A percentile compares a stretch with the other conserved stretches of the same genome.
phyloP scores from a whole-genome alignment of 2,797 vertebrate genomes.

The Bradypodion ventrale region DNA sequence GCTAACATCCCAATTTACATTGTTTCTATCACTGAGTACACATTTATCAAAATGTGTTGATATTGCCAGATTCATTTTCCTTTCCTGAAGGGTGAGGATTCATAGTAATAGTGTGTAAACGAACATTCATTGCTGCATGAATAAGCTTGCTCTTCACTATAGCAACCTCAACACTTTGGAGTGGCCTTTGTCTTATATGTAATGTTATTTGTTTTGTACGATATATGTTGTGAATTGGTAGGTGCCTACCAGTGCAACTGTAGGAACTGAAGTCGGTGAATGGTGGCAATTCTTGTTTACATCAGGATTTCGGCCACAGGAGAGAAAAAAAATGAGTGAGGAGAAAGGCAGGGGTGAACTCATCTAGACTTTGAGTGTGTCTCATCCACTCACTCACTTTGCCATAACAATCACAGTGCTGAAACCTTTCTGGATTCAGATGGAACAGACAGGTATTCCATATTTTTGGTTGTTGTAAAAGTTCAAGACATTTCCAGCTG shows the following conservation, averaged over 20 bases:
- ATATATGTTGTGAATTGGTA: background rate
- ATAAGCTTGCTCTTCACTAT: constrained; percentile 8
- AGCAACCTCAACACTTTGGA: background rate
- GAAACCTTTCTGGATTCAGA: background rate
- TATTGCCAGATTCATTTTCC: background rate
- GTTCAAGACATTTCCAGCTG: too few species aligned
- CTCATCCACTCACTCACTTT: background rate
- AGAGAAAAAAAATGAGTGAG: too few species aligned
- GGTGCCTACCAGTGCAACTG: background rate
- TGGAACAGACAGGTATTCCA: too few species aligned
- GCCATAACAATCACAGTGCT: background rate
- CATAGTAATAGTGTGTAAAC: constrained; percentile 8
- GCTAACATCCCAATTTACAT: background rate
- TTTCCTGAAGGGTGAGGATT: background rate
- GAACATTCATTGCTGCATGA: constrained; percentile 26
- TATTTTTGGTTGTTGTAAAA: too few species aligned
- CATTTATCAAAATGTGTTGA: constrained; percentile 22
- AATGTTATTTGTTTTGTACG: background rate
- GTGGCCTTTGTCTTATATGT: background rate
- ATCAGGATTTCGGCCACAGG: background rate
- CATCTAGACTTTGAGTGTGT: background rate
- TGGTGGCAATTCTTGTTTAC: background rate
- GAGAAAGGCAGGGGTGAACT: background rate
- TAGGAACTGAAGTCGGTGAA: background rate
- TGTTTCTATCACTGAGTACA: background rate